Conservation (phyloP, 2,113 vertebrate species). For the Heteronetta atricapilla region DNA sequence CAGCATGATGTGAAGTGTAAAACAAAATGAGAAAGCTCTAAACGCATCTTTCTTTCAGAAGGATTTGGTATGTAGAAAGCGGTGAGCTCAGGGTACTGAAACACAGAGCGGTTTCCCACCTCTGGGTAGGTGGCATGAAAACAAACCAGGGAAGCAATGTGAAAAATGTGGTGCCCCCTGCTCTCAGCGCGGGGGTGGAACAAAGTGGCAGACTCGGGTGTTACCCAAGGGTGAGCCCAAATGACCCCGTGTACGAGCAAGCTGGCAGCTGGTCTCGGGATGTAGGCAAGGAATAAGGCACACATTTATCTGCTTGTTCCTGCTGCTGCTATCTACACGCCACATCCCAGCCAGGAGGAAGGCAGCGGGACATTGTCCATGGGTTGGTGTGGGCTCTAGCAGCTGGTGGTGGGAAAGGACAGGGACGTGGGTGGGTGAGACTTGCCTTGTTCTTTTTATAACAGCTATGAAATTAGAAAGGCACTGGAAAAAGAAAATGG, state of each 20-base stretch:
- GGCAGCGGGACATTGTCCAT: fast-evolving
- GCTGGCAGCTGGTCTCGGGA: background rate
- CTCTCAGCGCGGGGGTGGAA: background rate
- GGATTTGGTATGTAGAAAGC: background rate
- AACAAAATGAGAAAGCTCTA: conserved; percentile 4
- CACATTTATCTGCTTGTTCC: background rate
- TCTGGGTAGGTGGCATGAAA: background rate
- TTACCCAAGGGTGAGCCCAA: background rate
- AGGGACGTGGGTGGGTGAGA: background rate
- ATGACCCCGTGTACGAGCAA: background rate
- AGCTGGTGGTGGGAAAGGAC: background rate
- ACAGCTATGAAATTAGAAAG: background rate
- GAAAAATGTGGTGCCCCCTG: fast-evolving
- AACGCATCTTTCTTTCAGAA: background rate
- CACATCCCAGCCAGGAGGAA: fast-evolving
- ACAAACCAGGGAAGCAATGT: fast-evolving
- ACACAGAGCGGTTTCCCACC: fast-evolving
- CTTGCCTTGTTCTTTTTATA: background rate
- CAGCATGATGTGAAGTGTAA: background rate
- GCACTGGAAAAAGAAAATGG: background rate
- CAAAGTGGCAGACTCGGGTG: background rate
- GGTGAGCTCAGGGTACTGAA: background rate
- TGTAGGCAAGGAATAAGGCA: background rate
- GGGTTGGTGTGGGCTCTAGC: background rate
- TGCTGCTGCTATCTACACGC: fast-evolving